Evolutionary conservation across 2,888 invertebrate genomes (phyloP).

Genomic region (Apodemia mormo): DNA sequence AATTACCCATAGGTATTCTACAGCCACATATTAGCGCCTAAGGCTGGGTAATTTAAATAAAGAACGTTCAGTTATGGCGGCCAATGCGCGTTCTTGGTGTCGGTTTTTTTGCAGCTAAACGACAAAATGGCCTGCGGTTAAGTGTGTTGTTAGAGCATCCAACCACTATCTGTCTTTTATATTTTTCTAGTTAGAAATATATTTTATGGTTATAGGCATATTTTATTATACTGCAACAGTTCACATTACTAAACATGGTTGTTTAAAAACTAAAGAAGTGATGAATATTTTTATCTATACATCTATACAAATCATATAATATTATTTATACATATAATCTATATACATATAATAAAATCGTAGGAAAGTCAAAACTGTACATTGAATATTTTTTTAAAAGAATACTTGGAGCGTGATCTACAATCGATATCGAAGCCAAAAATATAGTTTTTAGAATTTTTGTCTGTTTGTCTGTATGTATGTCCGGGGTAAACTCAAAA

Average conservation of each 20-base stretch:
- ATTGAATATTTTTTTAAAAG: too few relatives aligned
- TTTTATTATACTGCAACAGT: constrained; percentile 5
- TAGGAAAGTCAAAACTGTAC: too few relatives aligned
- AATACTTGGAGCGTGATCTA: too few relatives aligned
- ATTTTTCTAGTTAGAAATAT: constrained; percentile 15
- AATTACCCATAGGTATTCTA: constrained; percentile 38
- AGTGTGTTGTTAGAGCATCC: constrained; percentile 22
- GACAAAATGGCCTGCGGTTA: constrained; percentile 49
- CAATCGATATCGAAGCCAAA: too few relatives aligned
- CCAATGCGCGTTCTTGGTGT: constrained; percentile 33
- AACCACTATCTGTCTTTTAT: constrained; percentile 7
- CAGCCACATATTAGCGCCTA: constrained; percentile 43
- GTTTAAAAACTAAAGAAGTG: not conserved
- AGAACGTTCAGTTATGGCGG: constrained; percentile 39
- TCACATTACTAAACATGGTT: not conserved
- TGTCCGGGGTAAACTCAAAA: too few relatives aligned
- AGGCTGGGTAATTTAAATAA: constrained; percentile 56
- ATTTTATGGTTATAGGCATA: constrained; percentile 17
- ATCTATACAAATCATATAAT: too few relatives aligned
- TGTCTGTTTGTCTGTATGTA: too few relatives aligned
- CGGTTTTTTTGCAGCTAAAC: constrained; percentile 42
- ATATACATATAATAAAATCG: too few relatives aligned
- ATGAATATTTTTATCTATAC: not conserved
- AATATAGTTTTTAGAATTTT: too few relatives aligned
- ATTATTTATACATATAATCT: too few relatives aligned